Evolutionary conservation across 2,113 vertebrate genomes (phyloP).

Genomic region (Myotis davidii): DNA sequence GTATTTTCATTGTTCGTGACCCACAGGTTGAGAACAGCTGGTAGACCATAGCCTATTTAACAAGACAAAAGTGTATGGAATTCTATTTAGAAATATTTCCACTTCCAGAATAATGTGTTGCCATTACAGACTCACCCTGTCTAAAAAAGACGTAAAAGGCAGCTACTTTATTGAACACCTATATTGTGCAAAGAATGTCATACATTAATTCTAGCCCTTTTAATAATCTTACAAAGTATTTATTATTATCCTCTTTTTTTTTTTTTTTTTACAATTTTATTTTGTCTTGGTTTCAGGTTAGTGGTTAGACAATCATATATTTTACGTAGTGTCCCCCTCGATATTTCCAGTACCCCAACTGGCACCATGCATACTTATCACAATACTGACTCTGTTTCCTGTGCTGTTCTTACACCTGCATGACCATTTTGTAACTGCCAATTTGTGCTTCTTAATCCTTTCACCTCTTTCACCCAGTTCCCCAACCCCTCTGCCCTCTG

Average conservation of each 20-base stretch:
- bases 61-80: background rate
- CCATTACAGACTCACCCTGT: background rate
- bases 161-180: background rate
- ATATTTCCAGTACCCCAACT: background rate
- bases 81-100: background rate
- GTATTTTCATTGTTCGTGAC: no score
- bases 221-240: background rate
- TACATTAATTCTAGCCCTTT: background rate
- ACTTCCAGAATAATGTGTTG: constrained; percentile 14
- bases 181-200: background rate
- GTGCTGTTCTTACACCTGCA: background rate
- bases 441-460: background rate
- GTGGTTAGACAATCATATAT: background rate
- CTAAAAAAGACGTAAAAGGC: background rate
- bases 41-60: background rate
- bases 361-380: background rate
- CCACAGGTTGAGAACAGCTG: no score
- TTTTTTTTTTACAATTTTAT: background rate
- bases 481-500: background rate
- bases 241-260: background rate
- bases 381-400: background rate
- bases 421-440: background rate
- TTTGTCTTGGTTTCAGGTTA: background rate
- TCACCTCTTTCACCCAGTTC: background rate
- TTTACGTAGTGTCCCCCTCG: background rate